phyloP scores from a whole-genome alignment of 2,113 vertebrate species.

The Oxygymnocypris stewartii region DNA sequence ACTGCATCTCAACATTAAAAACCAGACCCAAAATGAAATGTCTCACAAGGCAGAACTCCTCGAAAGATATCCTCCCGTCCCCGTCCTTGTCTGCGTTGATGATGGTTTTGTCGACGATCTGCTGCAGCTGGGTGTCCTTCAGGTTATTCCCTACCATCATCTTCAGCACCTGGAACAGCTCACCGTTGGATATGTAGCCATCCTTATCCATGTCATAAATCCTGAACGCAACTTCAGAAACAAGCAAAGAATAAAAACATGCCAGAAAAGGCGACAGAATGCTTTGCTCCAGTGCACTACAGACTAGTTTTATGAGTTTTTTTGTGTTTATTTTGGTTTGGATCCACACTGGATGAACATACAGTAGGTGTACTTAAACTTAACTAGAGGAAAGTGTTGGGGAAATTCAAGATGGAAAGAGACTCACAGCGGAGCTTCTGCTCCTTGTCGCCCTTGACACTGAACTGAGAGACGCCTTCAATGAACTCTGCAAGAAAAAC shows the following conservation, averaged over 20 bases:
- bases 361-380: neutral
- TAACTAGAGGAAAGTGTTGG: neutral
- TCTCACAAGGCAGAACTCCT: slow-evolving; percentile 92
- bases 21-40: neutral
- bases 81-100: slow-evolving; percentile 94
- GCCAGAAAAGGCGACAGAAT: neutral
- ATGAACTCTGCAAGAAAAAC: slow-evolving; percentile 82
- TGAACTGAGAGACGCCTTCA: slow-evolving; percentile 92
- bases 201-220: slow-evolving; percentile 95
- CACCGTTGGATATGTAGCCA: slow-evolving; percentile 90
- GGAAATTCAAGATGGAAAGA: slow-evolving; percentile 9
- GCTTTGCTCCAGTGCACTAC: neutral
- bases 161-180: slow-evolving; percentile 92
- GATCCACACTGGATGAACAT: neutral
- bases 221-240: slow-evolving; percentile 82
- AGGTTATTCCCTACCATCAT: slow-evolving; percentile 96
- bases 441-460: slow-evolving; percentile 92
- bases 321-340: neutral
- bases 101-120: slow-evolving; percentile 95
- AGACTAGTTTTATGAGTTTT: neutral
- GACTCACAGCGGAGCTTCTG: slow-evolving; percentile 92
- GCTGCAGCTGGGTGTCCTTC: slow-evolving; percentile 92
- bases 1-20: too few relatives aligned
- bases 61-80: slow-evolving; percentile 92
- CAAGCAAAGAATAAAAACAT: neutral